Conservation (phyloP, 2,113 vertebrate genomes). For the Neolamprologus modestus region DNA sequence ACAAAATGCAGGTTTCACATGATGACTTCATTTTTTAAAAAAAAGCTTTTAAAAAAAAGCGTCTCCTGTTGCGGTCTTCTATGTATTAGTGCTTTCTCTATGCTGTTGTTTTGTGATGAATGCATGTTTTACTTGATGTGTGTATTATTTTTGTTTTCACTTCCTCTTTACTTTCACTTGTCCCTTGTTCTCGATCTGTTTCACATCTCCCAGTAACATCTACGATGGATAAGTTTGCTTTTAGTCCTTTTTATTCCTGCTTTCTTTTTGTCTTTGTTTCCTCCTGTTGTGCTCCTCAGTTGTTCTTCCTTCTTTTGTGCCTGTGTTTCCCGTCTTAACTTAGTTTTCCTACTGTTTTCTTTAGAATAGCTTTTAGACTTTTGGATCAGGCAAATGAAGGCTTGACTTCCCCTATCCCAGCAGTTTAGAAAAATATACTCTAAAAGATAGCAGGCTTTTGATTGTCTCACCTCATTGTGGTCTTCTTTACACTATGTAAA, state of each 20-base stretch:
- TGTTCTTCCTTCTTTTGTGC: neutral
- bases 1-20: neutral
- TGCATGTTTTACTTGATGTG: neutral
- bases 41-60: fast-evolving
- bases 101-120: neutral
- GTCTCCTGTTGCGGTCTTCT: fast-evolving
- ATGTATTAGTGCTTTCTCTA: neutral
- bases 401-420: neutral
- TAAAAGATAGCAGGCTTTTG: neutral
- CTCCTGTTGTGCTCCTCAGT: neutral
- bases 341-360: neutral
- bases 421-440: neutral
- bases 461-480: neutral
- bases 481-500: neutral
- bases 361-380: neutral
- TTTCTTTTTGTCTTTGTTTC: neutral
- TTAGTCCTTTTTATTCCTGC: neutral
- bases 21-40: neutral
- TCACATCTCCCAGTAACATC: neutral
- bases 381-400: neutral
- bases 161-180: neutral
- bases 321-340: neutral
- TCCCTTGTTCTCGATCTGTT: neutral
- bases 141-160: neutral
- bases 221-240: neutral